Base-by-base conservation (phyloP, 2,888 invertebrate species). In the Nemotelus nigrinus region DNA sequence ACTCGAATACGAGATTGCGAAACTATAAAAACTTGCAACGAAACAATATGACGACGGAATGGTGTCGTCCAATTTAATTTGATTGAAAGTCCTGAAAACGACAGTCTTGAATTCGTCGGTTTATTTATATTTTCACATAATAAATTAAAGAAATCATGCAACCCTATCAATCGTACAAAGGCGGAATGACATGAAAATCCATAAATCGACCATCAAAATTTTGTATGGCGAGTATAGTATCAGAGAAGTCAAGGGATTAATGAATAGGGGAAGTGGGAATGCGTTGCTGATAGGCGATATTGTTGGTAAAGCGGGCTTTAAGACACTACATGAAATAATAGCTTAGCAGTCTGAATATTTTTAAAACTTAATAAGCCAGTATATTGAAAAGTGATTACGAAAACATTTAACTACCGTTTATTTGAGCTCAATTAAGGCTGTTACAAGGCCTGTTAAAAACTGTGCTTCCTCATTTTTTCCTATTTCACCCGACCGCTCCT, bases 61-160 rank as follows among this genome's bases (percentile, higher is more conserved):
- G 60, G 74, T 70, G 44, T 70, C 70, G 53, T 74, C 63, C 74
- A 74, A 74, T 74, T 74, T 74, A 74, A 74, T 74, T 74, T 74
- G 74, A 74, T 74, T 74, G 74, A 74, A 74, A 8, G 60, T 60
- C 48, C 50, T 60, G 47, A 60, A 70, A 70, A 70, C 55, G 55
- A 8, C 50, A 43, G 10, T 53, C 63, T 48, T 50, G 50, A 67
- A 67, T 48, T 74, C 74, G 57, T 7, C 7, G 44, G 60, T 60
- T 60, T 74, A 60, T 72, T 74, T 74, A 63, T 74, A 74, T 74
- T 74, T 74, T 74, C 74, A 74, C 74, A 74, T 63, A 74, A 74
- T 63, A 74, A 74, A 74, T 74, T 74, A 74, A 74, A 41, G 63
- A 60, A 74, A 74, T 74, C 74, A 63, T 72, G 57, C 71, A 72